Base-by-base conservation (phyloP, 2,113 vertebrate genomes). In the Anthoscopus minutus region DNA sequence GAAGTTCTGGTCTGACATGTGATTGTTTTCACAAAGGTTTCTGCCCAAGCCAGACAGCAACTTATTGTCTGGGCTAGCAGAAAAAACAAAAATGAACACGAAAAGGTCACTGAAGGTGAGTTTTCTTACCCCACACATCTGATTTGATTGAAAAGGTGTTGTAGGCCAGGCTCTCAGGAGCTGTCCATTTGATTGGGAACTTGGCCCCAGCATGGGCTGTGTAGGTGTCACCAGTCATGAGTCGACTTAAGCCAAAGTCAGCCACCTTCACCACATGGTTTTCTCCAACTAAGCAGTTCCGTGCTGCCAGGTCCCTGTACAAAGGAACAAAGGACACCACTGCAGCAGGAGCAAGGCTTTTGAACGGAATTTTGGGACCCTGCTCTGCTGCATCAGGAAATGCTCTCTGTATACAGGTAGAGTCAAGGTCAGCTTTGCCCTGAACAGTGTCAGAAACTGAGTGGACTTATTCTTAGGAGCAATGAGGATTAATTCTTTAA, bases 131-230 rank as follows among this genome's bases (percentile, higher is more conserved):
- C 99, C 99, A 99, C 51, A 99, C 99, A 3, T 99, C 99, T 62
- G 99, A 99, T 96, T 99, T 99, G 95, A 99, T 99, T 64, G 99
- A 99, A 96, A 99, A 99, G 71, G 99, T 99, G 97, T 99, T 99
- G 87, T 99, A 99, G 35, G 99, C 99, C 70, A 99, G 98, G 97
- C 99, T 99, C 96, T 99, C 99, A 0, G 99, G 99, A 42, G 99
- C 99, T 0, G 99, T 99, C 99, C 99, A 99, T 51, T 99, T 99
- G 96, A 99, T 99, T 64, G 99, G 99, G 96, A 99, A 99, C 94
- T 99, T 99, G 94, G 99, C 99, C 70, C 99, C 99, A 35, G 99
- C 99, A 8, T 99, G 99, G 89, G 99, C 99, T n/a, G 99, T 99
- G 96, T 99, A 99, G 11, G 99, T 99, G 82, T 99, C 99, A 53